Evolutionary conservation across 2,888 invertebrate genomes (phyloP), one percentile per base, ranked within the genome.

Genomic region (Chrysolina haemoptera): DNA sequence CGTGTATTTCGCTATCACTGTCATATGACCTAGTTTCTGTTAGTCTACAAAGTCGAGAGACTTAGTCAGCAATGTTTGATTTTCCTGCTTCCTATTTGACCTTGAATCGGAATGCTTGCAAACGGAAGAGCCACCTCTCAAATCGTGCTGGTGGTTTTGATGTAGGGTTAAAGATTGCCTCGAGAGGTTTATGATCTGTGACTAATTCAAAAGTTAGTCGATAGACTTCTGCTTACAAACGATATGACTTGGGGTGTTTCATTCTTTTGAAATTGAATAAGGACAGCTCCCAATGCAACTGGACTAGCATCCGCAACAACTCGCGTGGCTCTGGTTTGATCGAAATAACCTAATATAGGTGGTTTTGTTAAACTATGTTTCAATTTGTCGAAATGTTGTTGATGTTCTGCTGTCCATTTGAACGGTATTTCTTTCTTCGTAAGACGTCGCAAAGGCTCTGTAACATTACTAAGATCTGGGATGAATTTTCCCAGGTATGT

Each of bases 151-250:
- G 74, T 50, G 80, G 81, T 76, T 76, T 81, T 12, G 81, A 79
- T 10, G 70, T 78, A n/a, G 74, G 79, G 41, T 76, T 77, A 67
- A 85, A 85, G 48, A 85, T 84, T 11, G 78, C 80, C 67, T 85
- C 82, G 40, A 89, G 77, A 1, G 88, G 87, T 73, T 84, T 82
- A 64, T 84, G 84, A 70, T 85, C 84, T 2, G 81, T 84, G 0
- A 83, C 75, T 50, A 85, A 76, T 14, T 82, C 84, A 78, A 90
- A 90, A 5, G 83, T 77, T 12, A 85, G 68, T 65, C 9, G 81
- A 75, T 14, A 84, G 73, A 64, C 82, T 80, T 76, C 80, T 82
- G 70, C 78, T 82, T 41, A 78, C 83, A 72, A 78, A 82, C 1
- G 79, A 75, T 53, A 83, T 83, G 10, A 81, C 79, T 65, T 72